These are phyloP conservation scores for Chamaetylas fuelleborni DNA, from an alignment of 2,113 vertebrate genomes.

Conservation along the genomic window DNA sequence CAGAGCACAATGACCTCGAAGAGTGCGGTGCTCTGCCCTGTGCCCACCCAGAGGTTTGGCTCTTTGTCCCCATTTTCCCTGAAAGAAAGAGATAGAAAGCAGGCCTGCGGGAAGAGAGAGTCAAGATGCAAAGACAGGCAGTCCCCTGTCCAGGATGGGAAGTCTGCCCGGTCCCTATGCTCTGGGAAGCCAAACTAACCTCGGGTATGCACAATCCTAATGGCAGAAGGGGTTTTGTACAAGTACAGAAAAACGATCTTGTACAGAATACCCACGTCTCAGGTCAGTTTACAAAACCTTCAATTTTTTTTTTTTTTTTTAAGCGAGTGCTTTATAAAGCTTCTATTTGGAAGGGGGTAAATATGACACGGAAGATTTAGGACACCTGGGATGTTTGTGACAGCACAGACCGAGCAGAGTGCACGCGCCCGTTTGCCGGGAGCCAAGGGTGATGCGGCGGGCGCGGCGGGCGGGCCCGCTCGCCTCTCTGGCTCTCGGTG, in stretches of 20 bases:
- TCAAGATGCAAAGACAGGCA: not conserved
- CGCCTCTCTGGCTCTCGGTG: no score
- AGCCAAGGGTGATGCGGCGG: not conserved
- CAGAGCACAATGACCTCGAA: accelerated
- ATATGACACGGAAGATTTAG: no score
- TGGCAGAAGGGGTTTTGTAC: not conserved
- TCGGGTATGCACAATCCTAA: accelerated
- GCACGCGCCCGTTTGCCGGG: no score
- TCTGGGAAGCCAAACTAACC: not conserved
- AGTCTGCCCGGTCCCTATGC: accelerated
- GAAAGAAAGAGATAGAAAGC: not conserved
- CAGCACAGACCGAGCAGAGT: not conserved
- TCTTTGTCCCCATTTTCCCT: not conserved
- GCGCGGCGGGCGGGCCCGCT: accelerated
- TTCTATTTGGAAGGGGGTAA: not conserved
- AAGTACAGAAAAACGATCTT: accelerated
- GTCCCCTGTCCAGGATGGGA: accelerated
- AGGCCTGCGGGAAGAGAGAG: not conserved
- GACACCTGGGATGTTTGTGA: not conserved
- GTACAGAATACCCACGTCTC: accelerated
- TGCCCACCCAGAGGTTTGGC: accelerated
- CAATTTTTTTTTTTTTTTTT: accelerated
- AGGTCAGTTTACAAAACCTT: not conserved
- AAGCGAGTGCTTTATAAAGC: not conserved
- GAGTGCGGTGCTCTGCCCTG: accelerated